Percentiles rank a stretch among this genome's conserved stretches.
These are phyloP conservation scores for Caradrina clavipalpis DNA, from an alignment of 2,888 invertebrate species.

Conservation along the genomic window DNA sequence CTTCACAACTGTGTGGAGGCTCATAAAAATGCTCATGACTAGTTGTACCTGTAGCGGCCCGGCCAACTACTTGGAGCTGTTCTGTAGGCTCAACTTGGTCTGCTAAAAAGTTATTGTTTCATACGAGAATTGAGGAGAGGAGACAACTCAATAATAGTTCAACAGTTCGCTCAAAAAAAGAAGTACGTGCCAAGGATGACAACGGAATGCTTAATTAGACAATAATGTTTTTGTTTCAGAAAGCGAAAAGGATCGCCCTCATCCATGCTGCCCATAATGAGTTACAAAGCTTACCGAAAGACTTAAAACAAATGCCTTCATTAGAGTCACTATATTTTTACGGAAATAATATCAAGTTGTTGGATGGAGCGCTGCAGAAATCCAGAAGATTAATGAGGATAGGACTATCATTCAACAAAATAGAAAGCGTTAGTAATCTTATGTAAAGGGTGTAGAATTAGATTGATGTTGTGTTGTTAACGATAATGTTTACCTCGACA, in stretches of 20 bases:
- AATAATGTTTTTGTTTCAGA: conserved; percentile 72
- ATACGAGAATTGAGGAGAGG: too few relatives aligned
- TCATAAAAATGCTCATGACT: too few relatives aligned
- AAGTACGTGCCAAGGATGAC: neutral
- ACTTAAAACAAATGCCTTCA: conserved; percentile 93
- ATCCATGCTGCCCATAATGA: conserved; percentile 94
- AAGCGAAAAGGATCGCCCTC: conserved; percentile 92
- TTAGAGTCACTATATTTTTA: conserved; percentile 94
- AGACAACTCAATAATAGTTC: conserved; percentile 26
- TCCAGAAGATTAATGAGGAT: conserved; percentile 92
- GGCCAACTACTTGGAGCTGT: too few relatives aligned
- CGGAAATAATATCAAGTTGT: conserved; percentile 93
- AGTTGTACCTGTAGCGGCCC: too few relatives aligned
- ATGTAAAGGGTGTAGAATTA: neutral
- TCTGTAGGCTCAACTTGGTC: too few relatives aligned
- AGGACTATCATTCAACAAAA: conserved; percentile 93
- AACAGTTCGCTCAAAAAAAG: neutral
- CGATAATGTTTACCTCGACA: neutral
- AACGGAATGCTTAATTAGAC: conserved; percentile 2
- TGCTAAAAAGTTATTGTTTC: too few relatives aligned
- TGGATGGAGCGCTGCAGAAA: conserved; percentile 94
- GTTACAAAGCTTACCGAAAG: conserved; percentile 93
- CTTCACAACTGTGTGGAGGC: too few relatives aligned
- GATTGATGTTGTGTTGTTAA: neutral
- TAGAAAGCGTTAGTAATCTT: conserved; percentile 92